Evolutionary conservation across 2,888 invertebrate species (phyloP).

Genomic region (Habroteleia sp.): DNA sequence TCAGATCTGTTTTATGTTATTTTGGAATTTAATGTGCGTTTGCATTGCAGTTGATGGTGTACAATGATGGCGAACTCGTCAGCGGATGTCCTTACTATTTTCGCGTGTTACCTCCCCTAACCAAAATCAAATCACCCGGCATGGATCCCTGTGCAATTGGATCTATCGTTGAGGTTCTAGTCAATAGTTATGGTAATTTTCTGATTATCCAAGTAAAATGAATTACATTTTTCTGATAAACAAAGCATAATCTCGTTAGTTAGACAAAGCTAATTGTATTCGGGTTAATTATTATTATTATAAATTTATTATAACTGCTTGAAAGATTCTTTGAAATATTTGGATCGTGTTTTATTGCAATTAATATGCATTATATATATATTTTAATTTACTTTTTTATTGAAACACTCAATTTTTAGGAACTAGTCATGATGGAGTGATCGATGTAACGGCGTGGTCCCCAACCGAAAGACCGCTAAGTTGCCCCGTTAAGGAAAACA

Average conservation of each 20-base stretch:
- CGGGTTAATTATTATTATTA: no score
- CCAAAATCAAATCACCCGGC: conserved; percentile 93
- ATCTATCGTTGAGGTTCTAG: conserved; percentile 96
- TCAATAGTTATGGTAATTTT: conserved; percentile 88
- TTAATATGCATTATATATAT: background rate
- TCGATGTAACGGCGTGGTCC: conserved; percentile 95
- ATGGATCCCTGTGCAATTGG: conserved; percentile 98
- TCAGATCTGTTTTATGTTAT: no score
- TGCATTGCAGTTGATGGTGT: conserved; percentile 82
- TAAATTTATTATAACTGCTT: no score
- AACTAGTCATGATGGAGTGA: conserved; percentile 83
- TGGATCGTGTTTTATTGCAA: no score
- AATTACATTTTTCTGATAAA: no score
- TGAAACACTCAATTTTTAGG: conserved; percentile 66
- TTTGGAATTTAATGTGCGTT: background rate
- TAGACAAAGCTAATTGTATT: no score
- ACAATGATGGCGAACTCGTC: conserved; percentile 83
- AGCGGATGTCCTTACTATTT: conserved; percentile 88
- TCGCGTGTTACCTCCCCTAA: conserved; percentile 91
- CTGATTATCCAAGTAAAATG: background rate
- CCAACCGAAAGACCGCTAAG: conserved; percentile 92
- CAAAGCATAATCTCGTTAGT: no score
- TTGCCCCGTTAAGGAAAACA: conserved; percentile 92
- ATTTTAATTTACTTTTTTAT: background rate
- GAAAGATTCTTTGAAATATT: no score